Evolutionary conservation across 2,888 invertebrate genomes (phyloP).

Genomic region (Camponotus fellah): DNA sequence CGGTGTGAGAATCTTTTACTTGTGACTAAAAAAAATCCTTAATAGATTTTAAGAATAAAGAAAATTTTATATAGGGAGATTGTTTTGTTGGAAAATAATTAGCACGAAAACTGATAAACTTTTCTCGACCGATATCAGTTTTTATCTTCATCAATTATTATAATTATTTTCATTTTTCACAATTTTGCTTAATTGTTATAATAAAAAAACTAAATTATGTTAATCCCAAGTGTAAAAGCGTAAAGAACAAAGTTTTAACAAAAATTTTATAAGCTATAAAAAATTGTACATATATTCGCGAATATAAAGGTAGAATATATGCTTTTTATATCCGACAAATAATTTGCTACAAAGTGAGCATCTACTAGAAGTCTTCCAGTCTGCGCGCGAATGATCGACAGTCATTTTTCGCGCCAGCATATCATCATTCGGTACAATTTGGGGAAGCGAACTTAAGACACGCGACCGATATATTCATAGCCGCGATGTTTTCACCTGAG

Average conservation of each 20-base stretch:
- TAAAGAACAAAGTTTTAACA: conserved; percentile 1
- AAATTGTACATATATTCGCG: conserved; percentile 3
- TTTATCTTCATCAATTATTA: neutral
- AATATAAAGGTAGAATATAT: neutral
- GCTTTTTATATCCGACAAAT: conserved; percentile 14
- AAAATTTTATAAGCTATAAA: neutral
- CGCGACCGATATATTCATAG: conserved; percentile 27
- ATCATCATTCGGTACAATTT: conserved; percentile 8
- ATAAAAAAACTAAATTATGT: neutral
- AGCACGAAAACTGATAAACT: neutral
- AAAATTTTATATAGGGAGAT: neutral
- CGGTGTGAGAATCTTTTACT: neutral
- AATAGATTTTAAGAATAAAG: neutral
- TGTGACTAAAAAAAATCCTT: neutral
- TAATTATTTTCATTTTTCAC: no score
- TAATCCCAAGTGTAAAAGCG: neutral
- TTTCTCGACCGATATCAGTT: neutral
- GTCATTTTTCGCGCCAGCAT: conserved; percentile 36
- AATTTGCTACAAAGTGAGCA: neutral
- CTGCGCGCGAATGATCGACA: conserved; percentile 10
- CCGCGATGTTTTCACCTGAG: conserved; percentile 14
- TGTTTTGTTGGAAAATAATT: neutral
- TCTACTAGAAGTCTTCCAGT: conserved; percentile 2
- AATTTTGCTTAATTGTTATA: neutral
- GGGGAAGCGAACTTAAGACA: conserved; percentile 43